phyloP scores from a whole-genome alignment of 2,888 invertebrate species.

The Psylliodes chrysocephalus region DNA sequence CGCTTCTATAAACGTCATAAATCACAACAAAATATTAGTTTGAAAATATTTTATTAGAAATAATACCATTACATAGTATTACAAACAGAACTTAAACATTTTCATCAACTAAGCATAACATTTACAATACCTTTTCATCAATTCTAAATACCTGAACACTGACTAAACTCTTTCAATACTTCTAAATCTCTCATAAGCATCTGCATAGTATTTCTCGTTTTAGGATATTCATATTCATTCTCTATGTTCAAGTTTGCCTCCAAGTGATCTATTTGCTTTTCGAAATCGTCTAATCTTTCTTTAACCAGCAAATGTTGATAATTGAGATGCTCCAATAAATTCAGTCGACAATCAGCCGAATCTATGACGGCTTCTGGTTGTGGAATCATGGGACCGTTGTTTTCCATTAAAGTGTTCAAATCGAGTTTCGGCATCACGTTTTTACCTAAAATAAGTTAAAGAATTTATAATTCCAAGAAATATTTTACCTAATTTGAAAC shows the following conservation, averaged over 20 bases:
- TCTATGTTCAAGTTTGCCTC: conserved; percentile 71
- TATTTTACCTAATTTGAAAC: too few species aligned
- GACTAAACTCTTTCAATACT: conserved; percentile 67
- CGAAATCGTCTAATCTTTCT: conserved; percentile 77
- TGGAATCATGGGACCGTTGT: conserved; percentile 66
- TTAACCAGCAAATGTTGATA: conserved; percentile 79
- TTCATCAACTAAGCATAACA: not conserved
- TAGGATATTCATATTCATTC: conserved; percentile 70
- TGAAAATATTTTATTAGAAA: not conserved
- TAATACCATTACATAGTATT: not conserved
- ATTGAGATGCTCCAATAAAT: conserved; percentile 80
- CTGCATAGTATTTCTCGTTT: conserved; percentile 78
- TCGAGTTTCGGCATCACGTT: conserved; percentile 47
- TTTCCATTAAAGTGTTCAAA: conserved; percentile 54
- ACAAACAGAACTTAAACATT: not conserved
- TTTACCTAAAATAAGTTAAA: conserved; percentile 23
- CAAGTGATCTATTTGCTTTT: conserved; percentile 77
- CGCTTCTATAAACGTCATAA: too few species aligned
- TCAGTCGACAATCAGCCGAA: conserved; percentile 79
- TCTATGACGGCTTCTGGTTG: conserved; percentile 87
- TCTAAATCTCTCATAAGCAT: conserved; percentile 79
- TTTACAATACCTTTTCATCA: not conserved
- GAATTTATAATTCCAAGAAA: too few species aligned
- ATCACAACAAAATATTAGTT: not conserved
- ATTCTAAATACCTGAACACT: conserved; percentile 43